Base-by-base conservation (phyloP, 2,888 invertebrate genomes). In the Arge pagana region DNA sequence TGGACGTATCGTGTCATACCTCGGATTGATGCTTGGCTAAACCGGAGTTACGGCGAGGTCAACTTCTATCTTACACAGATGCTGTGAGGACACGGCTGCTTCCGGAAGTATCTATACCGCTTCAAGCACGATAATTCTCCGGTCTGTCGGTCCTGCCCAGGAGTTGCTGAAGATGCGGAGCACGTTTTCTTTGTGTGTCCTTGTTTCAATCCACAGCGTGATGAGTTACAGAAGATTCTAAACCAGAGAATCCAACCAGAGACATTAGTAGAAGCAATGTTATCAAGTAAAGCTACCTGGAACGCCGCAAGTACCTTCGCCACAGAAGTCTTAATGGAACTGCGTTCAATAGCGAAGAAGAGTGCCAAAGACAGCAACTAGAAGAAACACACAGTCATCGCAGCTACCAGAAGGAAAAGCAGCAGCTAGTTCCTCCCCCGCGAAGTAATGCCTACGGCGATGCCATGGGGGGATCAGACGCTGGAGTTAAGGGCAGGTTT, bases 271-370 rank as follows among this genome's bases (percentile, higher is more conserved):
- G 23, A 36, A 4, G 21, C 13, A 18, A 52, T 52, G 51, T n/a
- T 45, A 15, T 5, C 30, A 23, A 21, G 30, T 19, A 37, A 18
- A 16, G 11, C 30, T 1, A 30, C 37, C 7, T 52, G 45, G 52
- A 16, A 52, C 13, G 37, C 30, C 2, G 39, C 15, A 10, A 52
- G 43, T 16, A 10, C 33, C 3, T 51, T 43, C 16, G 51, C 6
- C 7, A 19, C 52, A 8, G 18, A 45, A 21, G 45, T 45, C 31
- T n/a, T n/a, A n/a, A n/a, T n/a, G n/a, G n/a, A n/a, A n/a, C n/a
- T n/a, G n/a, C n/a, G n/a, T n/a, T n/a, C n/a, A n/a, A n/a, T n/a
- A n/a, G n/a, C n/a, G n/a, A n/a, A n/a, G n/a, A n/a, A n/a, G n/a
- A n/a, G n/a, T n/a, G n/a, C n/a, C n/a, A n/a, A n/a, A n/a, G n/a